These are phyloP conservation scores for Marcusenius ussheri DNA, from an alignment of 2,113 vertebrate species.

Conservation along the genomic window DNA sequence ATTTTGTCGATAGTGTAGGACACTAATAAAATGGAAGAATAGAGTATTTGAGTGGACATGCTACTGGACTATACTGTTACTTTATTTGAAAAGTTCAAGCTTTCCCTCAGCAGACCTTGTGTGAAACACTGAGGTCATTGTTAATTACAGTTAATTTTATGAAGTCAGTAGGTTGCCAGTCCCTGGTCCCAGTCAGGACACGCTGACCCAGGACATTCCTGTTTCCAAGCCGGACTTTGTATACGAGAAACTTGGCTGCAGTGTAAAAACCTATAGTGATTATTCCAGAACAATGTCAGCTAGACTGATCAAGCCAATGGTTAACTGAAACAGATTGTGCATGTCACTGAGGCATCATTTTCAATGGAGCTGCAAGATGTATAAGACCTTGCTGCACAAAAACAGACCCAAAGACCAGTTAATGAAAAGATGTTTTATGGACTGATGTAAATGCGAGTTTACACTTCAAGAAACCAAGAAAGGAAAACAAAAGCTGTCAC, in stretches of 20 bases:
- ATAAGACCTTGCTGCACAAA: background rate
- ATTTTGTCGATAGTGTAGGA: background rate
- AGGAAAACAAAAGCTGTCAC: background rate
- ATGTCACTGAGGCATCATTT: background rate
- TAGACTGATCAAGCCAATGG: background rate
- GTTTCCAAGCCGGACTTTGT: background rate
- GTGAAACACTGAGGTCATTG: background rate
- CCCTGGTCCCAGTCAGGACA: background rate
- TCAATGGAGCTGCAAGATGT: background rate
- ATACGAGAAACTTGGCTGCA: background rate
- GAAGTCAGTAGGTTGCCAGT: slow-evolving; percentile 4
- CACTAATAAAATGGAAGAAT: background rate
- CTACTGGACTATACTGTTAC: background rate
- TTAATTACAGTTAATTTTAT: slow-evolving; percentile 8
- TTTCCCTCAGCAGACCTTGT: background rate
- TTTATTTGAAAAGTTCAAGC: slow-evolving; percentile 1
- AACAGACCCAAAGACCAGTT: background rate
- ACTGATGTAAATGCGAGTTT: background rate
- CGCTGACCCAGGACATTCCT: background rate
- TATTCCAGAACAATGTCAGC: background rate
- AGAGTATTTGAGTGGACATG: background rate
- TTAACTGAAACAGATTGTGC: background rate
- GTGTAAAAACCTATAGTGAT: background rate
- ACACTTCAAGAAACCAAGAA: background rate
- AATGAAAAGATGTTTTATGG: background rate